phyloP scores from a whole-genome alignment of 2,113 vertebrate species.

The Ariopsis seemanni region DNA sequence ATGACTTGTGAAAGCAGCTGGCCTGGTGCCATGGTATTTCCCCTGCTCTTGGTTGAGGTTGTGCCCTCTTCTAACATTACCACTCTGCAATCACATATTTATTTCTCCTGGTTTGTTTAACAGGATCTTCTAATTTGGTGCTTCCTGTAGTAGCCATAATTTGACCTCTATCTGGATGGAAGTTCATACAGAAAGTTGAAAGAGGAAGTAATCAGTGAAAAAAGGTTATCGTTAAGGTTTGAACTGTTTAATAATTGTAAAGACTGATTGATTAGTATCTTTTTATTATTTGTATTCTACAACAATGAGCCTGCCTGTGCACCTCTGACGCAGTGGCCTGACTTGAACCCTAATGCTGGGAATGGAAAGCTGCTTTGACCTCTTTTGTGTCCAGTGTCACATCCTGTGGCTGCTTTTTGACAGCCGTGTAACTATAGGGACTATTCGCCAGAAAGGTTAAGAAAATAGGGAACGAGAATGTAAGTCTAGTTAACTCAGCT shows the following conservation, averaged over 20 bases:
- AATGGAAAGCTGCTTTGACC: constrained; percentile 29
- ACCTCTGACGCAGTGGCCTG: neutral
- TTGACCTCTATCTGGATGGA: constrained; percentile 12
- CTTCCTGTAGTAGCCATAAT: constrained; percentile 39
- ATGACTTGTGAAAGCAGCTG: neutral
- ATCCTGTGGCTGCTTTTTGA: constrained; percentile 28
- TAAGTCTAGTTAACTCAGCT: too few relatives aligned
- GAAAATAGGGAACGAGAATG: neutral
- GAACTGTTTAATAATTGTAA: constrained; percentile 20
- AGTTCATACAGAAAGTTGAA: constrained; percentile 4
- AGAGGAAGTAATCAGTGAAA: constrained; percentile 21
- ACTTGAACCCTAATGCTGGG: neutral
- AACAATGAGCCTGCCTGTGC: neutral
- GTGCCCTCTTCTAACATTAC: neutral
- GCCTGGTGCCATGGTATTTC: neutral
- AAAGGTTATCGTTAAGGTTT: neutral
- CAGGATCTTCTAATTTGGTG: neutral
- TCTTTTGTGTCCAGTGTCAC: constrained; percentile 15
- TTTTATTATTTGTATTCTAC: constrained; percentile 11
- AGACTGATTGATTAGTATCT: constrained; percentile 21
- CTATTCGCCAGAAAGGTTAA: neutral
- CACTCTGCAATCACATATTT: neutral
- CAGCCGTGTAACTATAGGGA: constrained; percentile 9
- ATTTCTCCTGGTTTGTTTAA: neutral
- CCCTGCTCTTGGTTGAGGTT: neutral